Evolutionary conservation across 2,797 vertebrate genomes (phyloP).

Genomic region (Oophaga sylvatica): DNA sequence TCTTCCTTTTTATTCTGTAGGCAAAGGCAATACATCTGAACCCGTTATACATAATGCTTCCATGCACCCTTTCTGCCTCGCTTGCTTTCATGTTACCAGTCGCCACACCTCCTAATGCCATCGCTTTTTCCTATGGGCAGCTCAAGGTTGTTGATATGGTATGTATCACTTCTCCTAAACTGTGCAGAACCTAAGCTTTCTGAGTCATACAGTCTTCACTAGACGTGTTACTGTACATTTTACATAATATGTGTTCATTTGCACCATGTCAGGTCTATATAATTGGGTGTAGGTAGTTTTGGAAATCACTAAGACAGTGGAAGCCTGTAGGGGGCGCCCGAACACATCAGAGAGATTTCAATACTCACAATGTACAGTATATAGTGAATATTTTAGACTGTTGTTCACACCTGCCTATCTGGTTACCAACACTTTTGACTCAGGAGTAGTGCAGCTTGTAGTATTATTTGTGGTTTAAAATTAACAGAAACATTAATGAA

Average conservation of each 20-base stretch:
- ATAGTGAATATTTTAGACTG: no score
- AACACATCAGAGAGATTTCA: background rate
- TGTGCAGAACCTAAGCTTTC: background rate
- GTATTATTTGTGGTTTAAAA: no score
- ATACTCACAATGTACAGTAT: no score
- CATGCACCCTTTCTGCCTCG: constrained; percentile 86
- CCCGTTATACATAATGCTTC: constrained; percentile 89
- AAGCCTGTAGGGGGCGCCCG: background rate
- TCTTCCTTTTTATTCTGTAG: constrained; percentile 67
- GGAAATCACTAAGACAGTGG: background rate
- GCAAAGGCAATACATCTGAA: constrained; percentile 83
- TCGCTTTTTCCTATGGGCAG: constrained; percentile 90
- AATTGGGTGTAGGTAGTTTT: background rate
- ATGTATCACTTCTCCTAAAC: constrained; percentile 66
- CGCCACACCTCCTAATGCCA: constrained; percentile 91
- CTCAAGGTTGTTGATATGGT: constrained; percentile 92
- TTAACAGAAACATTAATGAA: no score
- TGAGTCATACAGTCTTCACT: background rate
- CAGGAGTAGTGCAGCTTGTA: no score
- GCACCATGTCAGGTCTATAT: background rate
- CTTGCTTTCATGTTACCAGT: constrained; percentile 97
- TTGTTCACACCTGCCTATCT: no score
- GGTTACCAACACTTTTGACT: no score
- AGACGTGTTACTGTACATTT: background rate
- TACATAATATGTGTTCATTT: background rate